These are phyloP conservation scores for Pristionchus fissidentatus DNA, from an alignment of 2,888 invertebrate species.

Conservation along the genomic window DNA sequence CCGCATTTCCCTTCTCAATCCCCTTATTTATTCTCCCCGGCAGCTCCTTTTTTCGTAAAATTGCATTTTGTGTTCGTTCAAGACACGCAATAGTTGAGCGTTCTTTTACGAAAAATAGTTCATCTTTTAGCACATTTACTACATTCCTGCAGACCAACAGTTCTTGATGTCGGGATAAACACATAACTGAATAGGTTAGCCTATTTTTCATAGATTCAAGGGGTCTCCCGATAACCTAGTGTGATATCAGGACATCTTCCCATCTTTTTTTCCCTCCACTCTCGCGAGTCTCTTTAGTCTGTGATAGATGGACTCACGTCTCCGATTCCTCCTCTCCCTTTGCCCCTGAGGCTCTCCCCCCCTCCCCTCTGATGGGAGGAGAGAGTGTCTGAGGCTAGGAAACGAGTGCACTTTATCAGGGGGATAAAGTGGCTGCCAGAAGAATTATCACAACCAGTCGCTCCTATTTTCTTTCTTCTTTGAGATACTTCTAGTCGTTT, in stretches of 20 bases:
- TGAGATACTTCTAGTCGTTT: too few species aligned
- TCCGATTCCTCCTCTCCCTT: background rate
- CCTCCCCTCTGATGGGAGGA: background rate
- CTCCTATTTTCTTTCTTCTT: background rate
- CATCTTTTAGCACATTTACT: too few species aligned
- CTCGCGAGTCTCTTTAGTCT: conserved; percentile 25
- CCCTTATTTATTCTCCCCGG: too few species aligned
- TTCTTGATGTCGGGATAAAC: too few species aligned
- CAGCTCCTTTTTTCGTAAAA: too few species aligned
- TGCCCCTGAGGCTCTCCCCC: background rate
- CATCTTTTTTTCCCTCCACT: background rate
- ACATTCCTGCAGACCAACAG: too few species aligned
- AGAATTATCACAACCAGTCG: background rate
- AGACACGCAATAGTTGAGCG: too few species aligned
- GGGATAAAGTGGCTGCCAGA: background rate
- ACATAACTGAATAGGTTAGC: too few species aligned
- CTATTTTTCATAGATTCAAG: too few species aligned
- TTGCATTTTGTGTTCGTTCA: too few species aligned
- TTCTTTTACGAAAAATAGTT: too few species aligned
- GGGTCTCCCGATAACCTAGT: too few species aligned
- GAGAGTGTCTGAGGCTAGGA: background rate
- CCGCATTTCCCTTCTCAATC: background rate
- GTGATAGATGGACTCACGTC: conserved; percentile 36
- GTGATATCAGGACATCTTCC: conserved; percentile 36
- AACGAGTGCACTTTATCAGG: conserved; percentile 34